Base-by-base conservation (phyloP, 2,113 vertebrate genomes). In the Myotis yumanensis region DNA sequence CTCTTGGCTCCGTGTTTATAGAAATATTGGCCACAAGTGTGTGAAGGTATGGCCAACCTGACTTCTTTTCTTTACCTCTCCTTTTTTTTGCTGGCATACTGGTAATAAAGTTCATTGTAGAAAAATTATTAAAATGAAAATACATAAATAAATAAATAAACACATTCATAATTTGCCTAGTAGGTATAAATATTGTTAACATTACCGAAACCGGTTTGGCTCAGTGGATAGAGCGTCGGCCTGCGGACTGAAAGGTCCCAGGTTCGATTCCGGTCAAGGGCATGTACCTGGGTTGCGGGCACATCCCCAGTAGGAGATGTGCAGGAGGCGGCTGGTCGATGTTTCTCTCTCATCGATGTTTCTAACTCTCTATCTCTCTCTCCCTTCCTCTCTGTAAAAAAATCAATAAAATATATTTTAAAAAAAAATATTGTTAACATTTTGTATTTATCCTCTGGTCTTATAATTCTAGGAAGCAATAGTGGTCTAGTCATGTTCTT, bases 101-200 rank as follows among this genome's bases (percentile, higher is more conserved):
- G 2, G 6, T 35, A 76, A 23, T 57, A 94, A 87, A 82, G 62
- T 93, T 89, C 52, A 37, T 91, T 68, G 86, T 52, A 79, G 17
- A 84, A 93, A 82, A 69, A 18, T 14, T 32, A 35, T 69, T 72
- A 72, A 76, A 85, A 72, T 72, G 23, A 32, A 75, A 89, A 64
- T 71, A 3, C 57, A 7, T 46, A 93, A 94, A 86, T 68, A 88
- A 94, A 86, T 68, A 88, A 89, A 52, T 68, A 59, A 66, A 15
- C 7, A 35, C 2, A 52, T 32, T 86, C 15, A 87, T 73, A 69
- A 69, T 54, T 92, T 90, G 30, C n/a, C 7, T 82, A 52, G 52
- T 16, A 59, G 16, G 64, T 87, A n/a, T 83, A 79, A 66, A 72
- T 52, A 86, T 7, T 57, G 40, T 71, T 84, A 85, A 32, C 28